phyloP scores from a whole-genome alignment of 2,888 invertebrate species.

The Apamea sordens region DNA sequence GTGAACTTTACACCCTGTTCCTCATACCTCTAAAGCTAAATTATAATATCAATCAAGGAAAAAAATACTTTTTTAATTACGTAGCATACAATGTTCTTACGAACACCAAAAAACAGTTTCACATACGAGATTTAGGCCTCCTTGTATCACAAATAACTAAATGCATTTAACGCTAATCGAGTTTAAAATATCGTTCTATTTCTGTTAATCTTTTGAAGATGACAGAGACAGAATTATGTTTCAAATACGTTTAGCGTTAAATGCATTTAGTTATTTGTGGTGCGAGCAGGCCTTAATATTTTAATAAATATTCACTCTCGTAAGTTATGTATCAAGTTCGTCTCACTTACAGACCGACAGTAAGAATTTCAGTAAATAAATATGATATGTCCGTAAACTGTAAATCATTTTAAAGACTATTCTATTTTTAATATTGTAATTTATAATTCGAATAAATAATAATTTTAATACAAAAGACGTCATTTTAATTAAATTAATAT shows the following conservation, averaged over 20 bases:
- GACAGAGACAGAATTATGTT: neutral
- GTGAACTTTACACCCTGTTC: too few relatives aligned
- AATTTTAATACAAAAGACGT: slow-evolving; percentile 57
- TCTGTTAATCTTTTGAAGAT: neutral
- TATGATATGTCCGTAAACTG: slow-evolving; percentile 50
- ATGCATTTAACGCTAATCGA: neutral
- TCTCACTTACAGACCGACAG: slow-evolving; percentile 5
- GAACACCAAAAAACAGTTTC: neutral
- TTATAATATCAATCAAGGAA: slow-evolving; percentile 20
- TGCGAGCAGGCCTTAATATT: neutral
- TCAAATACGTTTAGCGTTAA: neutral
- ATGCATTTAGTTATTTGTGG: neutral
- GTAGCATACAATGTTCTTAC: neutral
- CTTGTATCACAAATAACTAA: neutral
- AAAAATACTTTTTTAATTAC: neutral
- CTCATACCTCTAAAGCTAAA: neutral
- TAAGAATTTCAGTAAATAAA: slow-evolving; percentile 49
- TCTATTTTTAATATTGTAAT: slow-evolving; percentile 60
- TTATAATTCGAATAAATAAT: slow-evolving; percentile 68
- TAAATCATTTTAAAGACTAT: slow-evolving; percentile 58
- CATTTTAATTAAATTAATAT: slow-evolving; percentile 56
- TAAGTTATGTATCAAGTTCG: neutral
- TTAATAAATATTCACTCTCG: neutral
- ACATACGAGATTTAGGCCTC: neutral
- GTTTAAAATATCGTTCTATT: neutral